phyloP scores from a whole-genome alignment of 2,888 invertebrate species.

The Homarus gammarus region DNA sequence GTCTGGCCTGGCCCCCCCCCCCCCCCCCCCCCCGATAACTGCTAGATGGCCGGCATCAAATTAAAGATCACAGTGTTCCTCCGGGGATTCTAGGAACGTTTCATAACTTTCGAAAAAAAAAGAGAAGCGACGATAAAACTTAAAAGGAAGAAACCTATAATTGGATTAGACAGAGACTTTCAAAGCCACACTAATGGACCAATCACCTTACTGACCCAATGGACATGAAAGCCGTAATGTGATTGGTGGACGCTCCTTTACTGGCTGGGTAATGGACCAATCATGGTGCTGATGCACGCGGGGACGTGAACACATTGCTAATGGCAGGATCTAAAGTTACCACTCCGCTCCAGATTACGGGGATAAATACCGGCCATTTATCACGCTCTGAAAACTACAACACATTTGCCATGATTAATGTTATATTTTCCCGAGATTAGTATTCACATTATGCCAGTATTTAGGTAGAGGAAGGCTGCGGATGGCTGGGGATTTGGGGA shows the following conservation, averaged over 20 bases:
- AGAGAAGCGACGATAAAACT: not conserved
- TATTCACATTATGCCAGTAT: slow-evolving; percentile 45
- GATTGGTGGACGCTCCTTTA: slow-evolving; percentile 66
- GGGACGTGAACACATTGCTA: slow-evolving; percentile 67
- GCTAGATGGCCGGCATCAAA: not conserved
- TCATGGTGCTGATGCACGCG: slow-evolving; percentile 62
- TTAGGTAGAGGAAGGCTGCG: not conserved
- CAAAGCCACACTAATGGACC: slow-evolving; percentile 53
- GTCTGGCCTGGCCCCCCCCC: not conserved
- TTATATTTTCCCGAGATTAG: slow-evolving; percentile 49
- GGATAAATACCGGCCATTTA: slow-evolving; percentile 43
- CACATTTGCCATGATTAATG: slow-evolving; percentile 48
- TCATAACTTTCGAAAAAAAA: not conserved
- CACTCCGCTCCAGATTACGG: slow-evolving; percentile 35
- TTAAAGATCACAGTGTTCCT: slow-evolving; percentile 3
- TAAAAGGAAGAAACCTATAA: slow-evolving; percentile 16
- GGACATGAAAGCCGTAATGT: slow-evolving; percentile 68
- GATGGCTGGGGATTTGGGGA: not conserved
- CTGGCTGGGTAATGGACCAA: slow-evolving; percentile 70
- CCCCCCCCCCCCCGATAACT: not conserved
- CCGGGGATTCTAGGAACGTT: not conserved
- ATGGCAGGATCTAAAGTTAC: slow-evolving; percentile 49
- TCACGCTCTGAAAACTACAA: slow-evolving; percentile 45
- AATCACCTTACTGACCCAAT: slow-evolving; percentile 62
- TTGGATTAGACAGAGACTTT: slow-evolving; percentile 36